Evolutionary conservation across 2,797 vertebrate species (phyloP).

Genomic region (Pangasius krempfi): DNA sequence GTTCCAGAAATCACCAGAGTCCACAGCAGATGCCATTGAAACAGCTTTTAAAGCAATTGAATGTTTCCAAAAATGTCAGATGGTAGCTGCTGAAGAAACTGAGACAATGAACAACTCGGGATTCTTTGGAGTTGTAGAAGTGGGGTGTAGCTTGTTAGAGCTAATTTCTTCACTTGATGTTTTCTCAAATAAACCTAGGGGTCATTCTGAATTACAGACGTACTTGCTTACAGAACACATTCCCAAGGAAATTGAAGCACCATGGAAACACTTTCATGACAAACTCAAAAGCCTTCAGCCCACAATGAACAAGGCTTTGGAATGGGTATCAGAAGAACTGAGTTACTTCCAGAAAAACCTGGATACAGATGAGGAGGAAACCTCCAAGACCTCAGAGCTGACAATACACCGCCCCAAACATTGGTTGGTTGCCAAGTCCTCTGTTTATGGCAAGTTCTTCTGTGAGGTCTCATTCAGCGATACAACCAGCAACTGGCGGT

Average conservation of each 20-base stretch:
- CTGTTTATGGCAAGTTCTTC: slow-evolving; percentile 75
- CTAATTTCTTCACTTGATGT: neutral
- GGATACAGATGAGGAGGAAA: neutral
- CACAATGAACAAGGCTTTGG: neutral
- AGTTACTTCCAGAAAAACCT: neutral
- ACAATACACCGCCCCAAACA: slow-evolving; percentile 59
- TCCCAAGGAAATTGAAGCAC: neutral
- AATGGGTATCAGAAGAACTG: neutral
- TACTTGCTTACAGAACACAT: neutral
- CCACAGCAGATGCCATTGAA: slow-evolving; percentile 65
- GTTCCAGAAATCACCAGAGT: slow-evolving; percentile 61
- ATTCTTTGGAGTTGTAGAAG: slow-evolving; percentile 70
- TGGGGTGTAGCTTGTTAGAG: slow-evolving; percentile 65
- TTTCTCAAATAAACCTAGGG: neutral
- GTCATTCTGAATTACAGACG: slow-evolving; percentile 1
- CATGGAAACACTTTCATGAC: neutral
- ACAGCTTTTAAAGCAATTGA: slow-evolving; percentile 78
- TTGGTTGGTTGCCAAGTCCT: slow-evolving; percentile 74
- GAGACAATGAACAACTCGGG: slow-evolving; percentile 73
- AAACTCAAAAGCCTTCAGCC: neutral
- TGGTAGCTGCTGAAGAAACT: slow-evolving; percentile 70
- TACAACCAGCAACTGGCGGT: neutral
- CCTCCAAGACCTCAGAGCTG: neutral
- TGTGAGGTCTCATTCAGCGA: slow-evolving; percentile 45
- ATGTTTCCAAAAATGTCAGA: slow-evolving; percentile 78